Percentiles rank a stretch among this genome's conserved stretches.
Evolutionary conservation across 2,113 vertebrate species (phyloP).

Genomic region (Nicator chloris): DNA sequence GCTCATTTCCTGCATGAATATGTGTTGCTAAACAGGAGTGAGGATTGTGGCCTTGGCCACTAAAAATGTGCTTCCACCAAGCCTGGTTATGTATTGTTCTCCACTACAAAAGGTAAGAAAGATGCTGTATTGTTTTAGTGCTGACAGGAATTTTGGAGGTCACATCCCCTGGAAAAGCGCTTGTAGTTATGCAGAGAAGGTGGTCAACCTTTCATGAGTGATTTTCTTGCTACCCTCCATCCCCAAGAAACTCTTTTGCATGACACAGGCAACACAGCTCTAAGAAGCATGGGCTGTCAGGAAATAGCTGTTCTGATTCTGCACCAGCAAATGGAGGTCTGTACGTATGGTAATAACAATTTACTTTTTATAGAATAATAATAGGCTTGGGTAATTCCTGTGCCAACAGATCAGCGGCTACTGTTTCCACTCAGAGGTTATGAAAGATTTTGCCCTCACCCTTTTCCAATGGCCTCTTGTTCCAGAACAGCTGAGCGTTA

Average conservation of each 20-base stretch:
- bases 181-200: neutral
- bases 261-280: neutral
- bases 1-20: neutral
- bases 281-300: neutral
- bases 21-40: neutral
- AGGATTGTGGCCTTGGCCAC: neutral
- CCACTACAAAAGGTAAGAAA: neutral
- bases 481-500: conserved; percentile 49
- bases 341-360: conserved; percentile 20
- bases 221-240: neutral
- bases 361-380: conserved; percentile 67
- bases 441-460: conserved; percentile 44
- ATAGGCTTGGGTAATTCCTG: conserved; percentile 41
- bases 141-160: neutral
- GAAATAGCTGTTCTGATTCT: neutral
- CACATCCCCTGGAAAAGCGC: neutral
- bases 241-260: neutral
- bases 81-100: neutral
- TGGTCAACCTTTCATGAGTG: neutral
- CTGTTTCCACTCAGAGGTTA: conserved; percentile 38
- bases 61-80: neutral
- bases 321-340: conserved; percentile 12
- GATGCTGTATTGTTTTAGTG: neutral
- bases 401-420: conserved; percentile 51
- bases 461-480: conserved; percentile 38